These are phyloP conservation scores for Amiota communis DNA, from an alignment of 2,888 invertebrate genomes.

Conservation along the genomic window DNA sequence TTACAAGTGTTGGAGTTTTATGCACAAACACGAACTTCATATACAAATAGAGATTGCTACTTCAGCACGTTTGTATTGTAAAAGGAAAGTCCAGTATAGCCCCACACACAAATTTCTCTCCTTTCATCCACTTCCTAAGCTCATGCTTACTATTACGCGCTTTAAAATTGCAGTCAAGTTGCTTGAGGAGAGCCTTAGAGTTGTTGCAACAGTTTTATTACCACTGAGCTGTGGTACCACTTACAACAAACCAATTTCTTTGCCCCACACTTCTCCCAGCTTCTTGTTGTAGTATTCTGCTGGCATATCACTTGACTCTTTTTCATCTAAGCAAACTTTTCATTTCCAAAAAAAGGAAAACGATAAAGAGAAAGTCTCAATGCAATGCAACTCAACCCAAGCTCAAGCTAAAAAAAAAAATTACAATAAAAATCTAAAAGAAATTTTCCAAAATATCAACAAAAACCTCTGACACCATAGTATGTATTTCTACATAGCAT, in stretches of 20 bases:
- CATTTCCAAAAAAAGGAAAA: conserved; percentile 44
- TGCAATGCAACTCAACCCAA: too few relatives aligned
- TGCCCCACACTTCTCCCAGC: too few relatives aligned
- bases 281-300: too few relatives aligned
- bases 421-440: not conserved
- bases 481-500: conserved; percentile 36
- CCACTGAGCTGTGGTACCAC: conserved; percentile 31
- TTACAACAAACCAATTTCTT: too few relatives aligned
- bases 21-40: conserved; percentile 12
- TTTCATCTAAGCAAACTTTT: conserved; percentile 47
- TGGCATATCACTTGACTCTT: too few relatives aligned
- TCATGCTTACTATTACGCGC: conserved; percentile 57
- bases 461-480: conserved; percentile 25
- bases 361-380: not conserved
- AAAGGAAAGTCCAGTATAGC: not conserved
- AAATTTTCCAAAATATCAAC: not conserved
- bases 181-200: conserved; percentile 48
- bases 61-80: conserved; percentile 16
- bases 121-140: not conserved
- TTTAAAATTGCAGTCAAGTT: conserved; percentile 61
- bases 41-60: conserved; percentile 16
- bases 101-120: not conserved
- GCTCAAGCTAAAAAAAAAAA: not conserved
- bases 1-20: not conserved
- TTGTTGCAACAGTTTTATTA: conserved; percentile 54